phyloP scores from a whole-genome alignment of 53 echinoderm and acorn worm species.

The Echinometra lucunter region DNA sequence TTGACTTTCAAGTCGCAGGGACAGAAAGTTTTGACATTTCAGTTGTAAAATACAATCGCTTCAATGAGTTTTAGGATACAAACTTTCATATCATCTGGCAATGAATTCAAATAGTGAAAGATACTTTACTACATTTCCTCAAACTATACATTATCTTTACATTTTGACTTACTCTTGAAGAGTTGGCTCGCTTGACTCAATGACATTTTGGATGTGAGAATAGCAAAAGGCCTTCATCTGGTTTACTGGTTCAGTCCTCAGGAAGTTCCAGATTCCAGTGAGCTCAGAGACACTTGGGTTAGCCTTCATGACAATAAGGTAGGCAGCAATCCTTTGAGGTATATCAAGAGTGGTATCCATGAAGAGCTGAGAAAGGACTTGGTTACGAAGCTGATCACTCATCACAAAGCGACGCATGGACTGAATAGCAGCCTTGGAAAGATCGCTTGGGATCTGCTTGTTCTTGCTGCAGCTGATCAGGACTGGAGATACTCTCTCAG shows the following conservation, averaged over 20 bases:
- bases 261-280: slow-evolving; percentile 72
- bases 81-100: too few relatives aligned
- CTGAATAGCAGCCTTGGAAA: slow-evolving; percentile 91
- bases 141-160: too few relatives aligned
- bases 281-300: slow-evolving; percentile 79
- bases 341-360: slow-evolving; percentile 72
- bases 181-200: slow-evolving; percentile 88
- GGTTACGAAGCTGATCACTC: slow-evolving; percentile 70
- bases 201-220: slow-evolving; percentile 91
- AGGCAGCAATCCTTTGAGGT: slow-evolving; percentile 80
- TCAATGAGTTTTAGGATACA: too few relatives aligned
- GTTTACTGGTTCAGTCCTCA: slow-evolving; percentile 84
- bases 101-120: too few relatives aligned
- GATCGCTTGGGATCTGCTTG: slow-evolving; percentile 82
- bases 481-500: slow-evolving; percentile 73
- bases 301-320: slow-evolving; percentile 91
- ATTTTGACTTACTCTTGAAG: slow-evolving; percentile 82
- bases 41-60: too few relatives aligned
- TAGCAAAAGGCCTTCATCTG: slow-evolving; percentile 94
- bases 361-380: slow-evolving; percentile 71
- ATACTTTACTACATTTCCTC: too few relatives aligned
- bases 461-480: slow-evolving; percentile 81
- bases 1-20: too few relatives aligned
- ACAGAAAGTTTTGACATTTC: too few relatives aligned
- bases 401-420: slow-evolving; percentile 93